Base-by-base conservation (phyloP, 2,797 vertebrate species). In the Cyprinodon diabolis region DNA sequence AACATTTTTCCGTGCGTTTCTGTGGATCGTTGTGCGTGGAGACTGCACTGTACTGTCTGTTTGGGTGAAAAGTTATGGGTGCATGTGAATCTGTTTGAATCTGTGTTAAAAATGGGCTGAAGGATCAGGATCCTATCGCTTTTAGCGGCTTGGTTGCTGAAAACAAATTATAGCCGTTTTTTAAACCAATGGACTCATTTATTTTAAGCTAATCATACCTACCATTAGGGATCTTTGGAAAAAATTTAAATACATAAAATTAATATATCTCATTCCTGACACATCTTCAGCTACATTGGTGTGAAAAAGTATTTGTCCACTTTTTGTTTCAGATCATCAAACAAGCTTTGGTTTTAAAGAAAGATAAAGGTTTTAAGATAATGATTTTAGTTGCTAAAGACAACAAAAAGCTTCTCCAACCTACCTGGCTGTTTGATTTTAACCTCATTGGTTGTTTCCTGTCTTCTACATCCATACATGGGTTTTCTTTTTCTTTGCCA, bases 81-180 rank as follows among this genome's bases (percentile, higher is more conserved):
- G 88, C 84, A 81, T 88, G 82, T 75, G 78, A 66, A 69, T 45
- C 83, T 66, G 86, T 71, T 83, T 62, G 86, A 72, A 77, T 84
- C 69, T 75, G 82, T 87, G 81, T 81, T 76, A 74, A 77, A 80
- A 72, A 72, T 79, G 84, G 85, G 51, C 76, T 72, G 75, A 86
- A 79, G 37, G 84, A 78, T 21, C 70, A 40, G 82, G 81, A 70
- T 70, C 0, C 47, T 75, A 78, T 91, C 85, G 55, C 60, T 7
- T 7, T 6, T 4, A 13, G 81, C 80, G 81, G 79, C 83, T 84
- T 90, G 47, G 47, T 48, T 48, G 13, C 47, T 48, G 11, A 48
- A 12, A 14, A 48, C 47, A 13, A 51, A 25, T 56, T 56, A 13
- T 11, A 56, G 10, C n/a, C 10, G n/a, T 56, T 25, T 52, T n/a